Base-by-base conservation (phyloP, 1,140 invertebrate species). In the Proctacanthus coquilletti region DNA sequence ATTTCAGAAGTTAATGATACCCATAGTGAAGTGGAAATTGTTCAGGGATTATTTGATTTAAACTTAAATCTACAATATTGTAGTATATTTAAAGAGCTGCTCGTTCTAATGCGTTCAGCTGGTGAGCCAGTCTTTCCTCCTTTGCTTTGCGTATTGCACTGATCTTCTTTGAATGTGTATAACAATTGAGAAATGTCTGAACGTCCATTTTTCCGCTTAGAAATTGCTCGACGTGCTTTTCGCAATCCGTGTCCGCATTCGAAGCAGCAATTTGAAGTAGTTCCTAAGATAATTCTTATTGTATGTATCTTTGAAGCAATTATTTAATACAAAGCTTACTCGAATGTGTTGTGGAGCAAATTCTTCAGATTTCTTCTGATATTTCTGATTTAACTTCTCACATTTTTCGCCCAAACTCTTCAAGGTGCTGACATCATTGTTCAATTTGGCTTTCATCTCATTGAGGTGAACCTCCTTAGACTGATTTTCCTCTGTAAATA, bases 271-370 rank as follows among this genome's bases (percentile, higher is more conserved):
- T 52, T 40, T 65, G 62, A 19, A 80, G 42, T 19, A 62, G 45
- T 39, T 68, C 64, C 68, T 70, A 43, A 36, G 51, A 56, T 43
- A 39, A 39, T 42, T n/a, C 6, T 13, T 6, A 41, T 39, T 40
- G 35, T 35, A 18, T 25, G 17, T 4, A 42, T 14, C 6, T 34
- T 21, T 19, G 20, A 38, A 20, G 19, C 31, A 36, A 21, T 17
- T 17, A 19, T 34, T 10, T 14, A 23, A 52, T 11, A 52, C 43
- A 18, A 50, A 59, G 41, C 64, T 70, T 51, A 81, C 76, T 48
- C 75, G 69, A 42, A 85, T 83, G 44, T 76, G 70, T 44, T 77
- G 70, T 0, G 81, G 80, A 10, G 74, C 69, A 50, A 78, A 84
- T 44, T 72, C 70, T 40, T 80, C 75, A 0, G 76, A 75, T 30